Conservation (phyloP, 2,113 vertebrate species). For the Gallinago jamesoni region DNA sequence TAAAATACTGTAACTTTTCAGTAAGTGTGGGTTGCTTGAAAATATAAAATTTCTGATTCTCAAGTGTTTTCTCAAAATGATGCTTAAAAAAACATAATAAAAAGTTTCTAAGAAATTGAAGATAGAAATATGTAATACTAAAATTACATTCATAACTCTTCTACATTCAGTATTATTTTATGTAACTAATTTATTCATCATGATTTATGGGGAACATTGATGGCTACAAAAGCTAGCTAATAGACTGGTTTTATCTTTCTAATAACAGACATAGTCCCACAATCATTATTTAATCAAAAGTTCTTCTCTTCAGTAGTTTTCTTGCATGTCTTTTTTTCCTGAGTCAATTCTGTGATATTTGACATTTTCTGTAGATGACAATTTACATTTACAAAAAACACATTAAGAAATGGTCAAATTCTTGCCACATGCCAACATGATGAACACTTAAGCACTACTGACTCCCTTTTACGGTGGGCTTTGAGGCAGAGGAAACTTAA, state of each 20-base stretch:
- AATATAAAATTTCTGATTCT: neutral
- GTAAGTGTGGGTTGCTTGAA: neutral
- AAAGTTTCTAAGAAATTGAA: neutral
- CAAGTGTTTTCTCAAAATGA: neutral
- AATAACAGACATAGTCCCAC: neutral
- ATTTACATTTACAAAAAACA: neutral
- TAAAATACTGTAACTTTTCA: neutral
- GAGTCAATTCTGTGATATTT: neutral
- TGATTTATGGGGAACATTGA: neutral
- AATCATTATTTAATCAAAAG: neutral
- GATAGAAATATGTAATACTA: neutral
- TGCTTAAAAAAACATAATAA: neutral
- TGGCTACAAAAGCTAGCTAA: neutral
- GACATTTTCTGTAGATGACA: neutral
- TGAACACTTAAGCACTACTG: neutral
- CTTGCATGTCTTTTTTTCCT: neutral
- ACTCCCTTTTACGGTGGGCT: neutral
- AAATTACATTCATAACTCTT: neutral
- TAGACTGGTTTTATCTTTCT: neutral
- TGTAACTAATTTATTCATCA: neutral
- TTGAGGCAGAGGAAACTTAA: neutral
- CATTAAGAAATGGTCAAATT: neutral
- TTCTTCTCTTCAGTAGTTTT: neutral
- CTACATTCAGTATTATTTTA: neutral
- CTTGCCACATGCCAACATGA: neutral